Evolutionary conservation across 1,140 invertebrate genomes (phyloP).

Genomic region (Polypedilum pembai): DNA sequence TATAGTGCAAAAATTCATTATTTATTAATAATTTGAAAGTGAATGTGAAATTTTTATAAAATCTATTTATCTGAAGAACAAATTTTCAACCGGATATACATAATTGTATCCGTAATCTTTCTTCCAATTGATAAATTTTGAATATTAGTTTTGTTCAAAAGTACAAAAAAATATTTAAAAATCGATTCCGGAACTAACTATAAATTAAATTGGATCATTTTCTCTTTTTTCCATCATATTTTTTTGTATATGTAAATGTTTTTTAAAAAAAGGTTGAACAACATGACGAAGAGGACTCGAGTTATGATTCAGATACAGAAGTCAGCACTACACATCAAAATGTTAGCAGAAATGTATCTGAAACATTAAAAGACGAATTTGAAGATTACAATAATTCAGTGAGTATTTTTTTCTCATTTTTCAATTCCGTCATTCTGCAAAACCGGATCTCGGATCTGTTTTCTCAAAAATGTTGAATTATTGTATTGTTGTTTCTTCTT

Average conservation of each 20-base stretch:
- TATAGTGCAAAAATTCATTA: not conserved
- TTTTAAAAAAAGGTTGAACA: slow-evolving; percentile 41
- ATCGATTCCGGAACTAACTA: slow-evolving; percentile 2
- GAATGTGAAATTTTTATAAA: not conserved
- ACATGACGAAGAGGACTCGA: slow-evolving; percentile 68
- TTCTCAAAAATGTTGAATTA: slow-evolving; percentile 25
- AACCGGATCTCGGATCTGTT: slow-evolving; percentile 28
- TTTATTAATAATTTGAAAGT: not conserved
- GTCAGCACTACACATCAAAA: slow-evolving; percentile 55
- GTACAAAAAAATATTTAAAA: not conserved
- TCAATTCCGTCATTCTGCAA: slow-evolving; percentile 15
- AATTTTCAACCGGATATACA: slow-evolving; percentile 3
- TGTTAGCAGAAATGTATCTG: slow-evolving; percentile 70
- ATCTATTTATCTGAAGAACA: not conserved
- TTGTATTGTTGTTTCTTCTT: slow-evolving; percentile 16
- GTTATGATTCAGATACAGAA: slow-evolving; percentile 80
- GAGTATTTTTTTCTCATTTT: slow-evolving; percentile 31
- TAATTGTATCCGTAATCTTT: not conserved
- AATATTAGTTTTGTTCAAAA: not conserved
- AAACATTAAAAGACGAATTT: slow-evolving; percentile 75
- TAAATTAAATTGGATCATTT: slow-evolving; percentile 23
- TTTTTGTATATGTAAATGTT: not conserved
- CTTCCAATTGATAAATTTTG: not conserved
- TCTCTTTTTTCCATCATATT: slow-evolving; percentile 15
- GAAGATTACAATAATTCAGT: slow-evolving; percentile 66